Percentiles rank a stretch among this genome's conserved stretches.
These are phyloP conservation scores for Phenganax subtilis DNA, from an alignment of 92 coral and sea anemone species.

Conservation along the genomic window DNA sequence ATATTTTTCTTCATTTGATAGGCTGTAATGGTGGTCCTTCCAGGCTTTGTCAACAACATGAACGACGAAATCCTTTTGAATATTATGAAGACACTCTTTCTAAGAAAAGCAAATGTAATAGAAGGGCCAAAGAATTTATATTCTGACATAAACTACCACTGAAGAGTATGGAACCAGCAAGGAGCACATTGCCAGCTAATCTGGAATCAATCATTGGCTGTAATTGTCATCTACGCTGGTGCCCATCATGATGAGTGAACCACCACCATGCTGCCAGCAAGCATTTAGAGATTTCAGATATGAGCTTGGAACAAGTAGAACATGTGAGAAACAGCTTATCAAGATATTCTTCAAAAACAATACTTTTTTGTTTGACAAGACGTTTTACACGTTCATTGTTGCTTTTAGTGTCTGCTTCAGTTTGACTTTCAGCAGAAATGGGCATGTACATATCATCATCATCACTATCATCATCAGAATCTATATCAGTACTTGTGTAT, in stretches of 20 bases:
- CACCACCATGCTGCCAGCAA: constrained; percentile 47
- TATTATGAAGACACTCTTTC: constrained; percentile 40
- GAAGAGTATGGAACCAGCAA: constrained; percentile 50
- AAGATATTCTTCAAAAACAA: constrained; percentile 46
- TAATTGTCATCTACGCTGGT: constrained; percentile 39
- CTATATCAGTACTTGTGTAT: not conserved
- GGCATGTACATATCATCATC: constrained; percentile 20
- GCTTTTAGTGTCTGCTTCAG: constrained; percentile 18
- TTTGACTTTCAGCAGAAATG: constrained; percentile 4
- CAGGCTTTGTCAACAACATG: constrained; percentile 56
- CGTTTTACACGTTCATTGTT: not conserved
- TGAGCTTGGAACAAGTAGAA: constrained; percentile 41
- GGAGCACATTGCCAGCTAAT: constrained; percentile 44
- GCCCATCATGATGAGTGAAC: constrained; percentile 33
- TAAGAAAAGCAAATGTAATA: constrained; percentile 43
- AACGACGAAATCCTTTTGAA: constrained; percentile 46
- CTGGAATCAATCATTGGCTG: constrained; percentile 44
- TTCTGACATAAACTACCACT: constrained; percentile 50
- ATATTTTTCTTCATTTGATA: constrained; percentile 27
- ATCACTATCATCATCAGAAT: not conserved
- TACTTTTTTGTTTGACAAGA: constrained; percentile 31
- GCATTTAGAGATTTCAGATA: constrained; percentile 20
- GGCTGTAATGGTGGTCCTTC: constrained; percentile 39
- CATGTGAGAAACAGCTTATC: constrained; percentile 46
- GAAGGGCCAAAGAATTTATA: constrained; percentile 41